Conservation (phyloP, 2,888 invertebrate species). For the Xylota segnis region DNA sequence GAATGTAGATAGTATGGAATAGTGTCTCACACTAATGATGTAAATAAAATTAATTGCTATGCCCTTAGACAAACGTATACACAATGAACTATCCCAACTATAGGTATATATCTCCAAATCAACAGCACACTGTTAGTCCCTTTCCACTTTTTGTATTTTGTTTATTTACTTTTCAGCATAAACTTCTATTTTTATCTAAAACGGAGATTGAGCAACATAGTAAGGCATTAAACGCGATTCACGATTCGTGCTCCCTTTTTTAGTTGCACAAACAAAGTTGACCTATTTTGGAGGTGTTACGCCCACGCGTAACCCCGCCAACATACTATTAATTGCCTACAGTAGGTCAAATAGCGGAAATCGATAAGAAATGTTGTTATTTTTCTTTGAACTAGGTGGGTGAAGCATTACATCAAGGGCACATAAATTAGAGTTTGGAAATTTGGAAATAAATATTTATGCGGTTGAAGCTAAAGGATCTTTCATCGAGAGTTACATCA, state of each 20-base stretch:
- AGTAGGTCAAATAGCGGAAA: conserved; percentile 7
- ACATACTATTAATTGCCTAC: not conserved
- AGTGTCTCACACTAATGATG: not conserved
- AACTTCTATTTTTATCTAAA: conserved; percentile 27
- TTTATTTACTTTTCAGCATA: conserved; percentile 12
- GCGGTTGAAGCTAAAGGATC: too few relatives aligned
- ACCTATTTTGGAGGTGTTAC: conserved; percentile 24
- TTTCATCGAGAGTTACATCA: too few relatives aligned
- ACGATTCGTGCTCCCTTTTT: conserved; percentile 27
- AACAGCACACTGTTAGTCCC: not conserved
- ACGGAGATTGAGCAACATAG: conserved; percentile 20
- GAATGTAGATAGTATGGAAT: not conserved
- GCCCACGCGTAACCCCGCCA: not conserved
- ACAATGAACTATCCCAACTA: not conserved
- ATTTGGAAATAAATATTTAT: not conserved
- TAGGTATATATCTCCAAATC: too few relatives aligned
- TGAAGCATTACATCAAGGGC: conserved; percentile 6
- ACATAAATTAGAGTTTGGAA: not conserved
- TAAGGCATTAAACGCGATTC: conserved; percentile 4
- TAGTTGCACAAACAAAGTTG: conserved; percentile 25
- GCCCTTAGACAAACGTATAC: not conserved
- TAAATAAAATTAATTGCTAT: not conserved
- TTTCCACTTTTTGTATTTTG: not conserved
- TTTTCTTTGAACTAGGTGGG: conserved; percentile 10
- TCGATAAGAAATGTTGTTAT: conserved; percentile 24